Evolutionary conservation across 2,113 vertebrate species (phyloP).

Genomic region (Aegypius monachus): DNA sequence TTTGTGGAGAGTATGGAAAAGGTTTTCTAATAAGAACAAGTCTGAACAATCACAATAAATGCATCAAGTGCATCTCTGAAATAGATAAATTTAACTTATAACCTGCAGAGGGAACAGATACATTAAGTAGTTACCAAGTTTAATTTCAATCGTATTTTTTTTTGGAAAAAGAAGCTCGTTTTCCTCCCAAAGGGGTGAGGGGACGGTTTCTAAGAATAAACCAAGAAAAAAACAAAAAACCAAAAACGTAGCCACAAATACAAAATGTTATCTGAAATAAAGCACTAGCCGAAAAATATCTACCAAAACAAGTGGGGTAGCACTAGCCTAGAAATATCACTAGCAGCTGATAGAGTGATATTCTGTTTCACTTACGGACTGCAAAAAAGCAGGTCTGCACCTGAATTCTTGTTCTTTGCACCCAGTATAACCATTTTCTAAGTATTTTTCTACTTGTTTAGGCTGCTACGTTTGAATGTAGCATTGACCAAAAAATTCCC

Average conservation of each 20-base stretch:
- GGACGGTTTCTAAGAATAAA: not conserved
- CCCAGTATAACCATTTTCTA: not conserved
- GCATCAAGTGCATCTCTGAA: not conserved
- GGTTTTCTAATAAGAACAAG: not conserved
- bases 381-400: not conserved
- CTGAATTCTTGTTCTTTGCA: not conserved
- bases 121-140: not conserved
- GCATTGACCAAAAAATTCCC: not conserved
- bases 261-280: not conserved
- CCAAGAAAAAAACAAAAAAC: not conserved
- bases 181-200: not conserved
- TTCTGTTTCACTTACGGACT: not conserved
- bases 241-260: not conserved
- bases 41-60: not conserved
- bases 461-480: not conserved
- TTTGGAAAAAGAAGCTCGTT: not conserved
- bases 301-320: not conserved
- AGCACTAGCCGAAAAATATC: not conserved
- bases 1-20: not conserved
- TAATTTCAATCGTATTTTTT: not conserved
- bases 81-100: not conserved
- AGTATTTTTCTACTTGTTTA: not conserved
- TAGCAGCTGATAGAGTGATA: not conserved
- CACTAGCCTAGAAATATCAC: not conserved
- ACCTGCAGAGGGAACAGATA: not conserved